Conservation (phyloP, 2,888 invertebrate species). For the Biston stratarius region DNA sequence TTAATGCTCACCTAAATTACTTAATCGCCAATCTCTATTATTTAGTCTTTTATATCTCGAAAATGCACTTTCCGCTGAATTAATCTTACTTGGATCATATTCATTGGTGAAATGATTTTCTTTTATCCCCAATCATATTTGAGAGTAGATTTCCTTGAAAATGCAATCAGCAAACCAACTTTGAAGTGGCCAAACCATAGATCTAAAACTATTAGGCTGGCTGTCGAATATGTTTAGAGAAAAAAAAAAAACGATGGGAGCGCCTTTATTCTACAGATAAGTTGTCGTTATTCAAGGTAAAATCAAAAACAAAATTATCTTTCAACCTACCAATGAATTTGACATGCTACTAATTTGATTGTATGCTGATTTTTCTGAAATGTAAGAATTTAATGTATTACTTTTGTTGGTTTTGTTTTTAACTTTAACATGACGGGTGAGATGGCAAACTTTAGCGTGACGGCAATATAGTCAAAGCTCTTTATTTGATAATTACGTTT, state of each 20-base stretch:
- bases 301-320: background rate
- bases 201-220: background rate
- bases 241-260: background rate
- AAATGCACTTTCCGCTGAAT: conserved; percentile 26
- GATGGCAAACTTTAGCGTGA: background rate
- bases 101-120: conserved; percentile 7
- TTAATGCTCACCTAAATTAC: background rate
- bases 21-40: background rate
- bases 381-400: conserved; percentile 17
- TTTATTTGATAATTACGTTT: conserved; percentile 17
- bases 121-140: background rate
- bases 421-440: conserved; percentile 16
- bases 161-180: background rate
- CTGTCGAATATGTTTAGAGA: background rate
- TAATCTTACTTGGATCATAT: conserved; percentile 4
- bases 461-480: conserved; percentile 12
- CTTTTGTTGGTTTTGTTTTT: conserved; percentile 17
- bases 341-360: background rate
- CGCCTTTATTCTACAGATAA: background rate
- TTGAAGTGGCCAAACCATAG: background rate
- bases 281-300: background rate
- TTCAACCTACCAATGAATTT: conserved; percentile 15
- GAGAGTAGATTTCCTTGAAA: background rate
- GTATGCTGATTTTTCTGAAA: conserved; percentile 7
- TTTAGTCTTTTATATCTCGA: conserved; percentile 12